Evolutionary conservation across 1,140 invertebrate genomes (phyloP).

Genomic region (Brachionus calyciflorus): DNA sequence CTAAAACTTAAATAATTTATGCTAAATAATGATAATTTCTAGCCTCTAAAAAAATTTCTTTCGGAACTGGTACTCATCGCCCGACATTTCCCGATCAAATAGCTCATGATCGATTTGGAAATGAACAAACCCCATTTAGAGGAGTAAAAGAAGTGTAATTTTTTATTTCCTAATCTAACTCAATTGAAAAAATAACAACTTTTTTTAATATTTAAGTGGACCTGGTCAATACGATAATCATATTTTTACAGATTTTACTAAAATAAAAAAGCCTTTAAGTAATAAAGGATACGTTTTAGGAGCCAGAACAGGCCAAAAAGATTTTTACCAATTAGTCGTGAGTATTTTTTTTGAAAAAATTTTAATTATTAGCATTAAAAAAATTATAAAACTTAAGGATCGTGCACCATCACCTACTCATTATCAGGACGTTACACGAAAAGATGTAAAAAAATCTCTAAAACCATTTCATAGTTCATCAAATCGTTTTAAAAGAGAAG

Average conservation of each 20-base stretch:
- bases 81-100: slow-evolving; percentile 45
- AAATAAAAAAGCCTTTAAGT: slow-evolving; percentile 22
- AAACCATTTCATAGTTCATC: slow-evolving; percentile 33
- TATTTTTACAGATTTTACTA: slow-evolving; percentile 6
- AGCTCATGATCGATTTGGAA: slow-evolving; percentile 35
- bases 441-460: not conserved
- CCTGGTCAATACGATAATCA: slow-evolving; percentile 42
- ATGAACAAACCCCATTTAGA: slow-evolving; percentile 24
- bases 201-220: not conserved
- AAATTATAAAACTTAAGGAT: slow-evolving; percentile 7
- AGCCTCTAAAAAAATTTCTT: slow-evolving; percentile 31
- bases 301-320: slow-evolving; percentile 27
- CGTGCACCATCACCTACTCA: slow-evolving; percentile 6
- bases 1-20: not conserved
- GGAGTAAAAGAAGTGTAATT: slow-evolving; percentile 37
- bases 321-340: slow-evolving; percentile 26
- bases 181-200: not conserved
- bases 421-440: slow-evolving; percentile 12
- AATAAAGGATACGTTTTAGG: slow-evolving; percentile 6
- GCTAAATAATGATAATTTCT: not conserved
- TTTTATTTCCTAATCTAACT: no score
- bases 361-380: not conserved
- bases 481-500: slow-evolving; percentile 17
- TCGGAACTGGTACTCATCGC: slow-evolving; percentile 11
- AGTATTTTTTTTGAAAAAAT: not conserved